Percentiles rank a stretch among this genome's conserved stretches.
These are phyloP conservation scores for Fringilla coelebs DNA, from an alignment of 2,797 vertebrate genomes.

Conservation along the genomic window DNA sequence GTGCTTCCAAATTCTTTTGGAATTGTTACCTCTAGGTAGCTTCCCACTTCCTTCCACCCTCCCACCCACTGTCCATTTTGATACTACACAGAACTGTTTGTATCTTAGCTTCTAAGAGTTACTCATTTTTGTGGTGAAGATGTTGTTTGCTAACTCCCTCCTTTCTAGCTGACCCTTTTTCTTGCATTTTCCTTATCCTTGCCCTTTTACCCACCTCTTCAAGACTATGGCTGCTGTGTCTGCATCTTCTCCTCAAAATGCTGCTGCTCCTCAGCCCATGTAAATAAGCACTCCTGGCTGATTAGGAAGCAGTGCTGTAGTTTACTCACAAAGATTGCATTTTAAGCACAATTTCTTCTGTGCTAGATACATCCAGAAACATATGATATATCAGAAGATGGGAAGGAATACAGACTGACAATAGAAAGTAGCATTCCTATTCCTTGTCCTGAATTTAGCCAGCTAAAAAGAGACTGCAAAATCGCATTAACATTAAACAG, in stretches of 20 bases:
- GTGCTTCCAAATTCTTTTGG: background rate
- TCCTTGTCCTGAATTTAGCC: slow-evolving; percentile 74
- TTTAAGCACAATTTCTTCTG: slow-evolving; percentile 8
- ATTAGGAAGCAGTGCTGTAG: background rate
- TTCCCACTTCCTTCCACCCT: background rate
- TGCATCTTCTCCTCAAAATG: background rate
- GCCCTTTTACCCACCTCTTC: background rate
- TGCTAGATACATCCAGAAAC: slow-evolving; percentile 80
- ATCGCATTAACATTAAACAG: slow-evolving; percentile 80
- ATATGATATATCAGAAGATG: slow-evolving; percentile 81
- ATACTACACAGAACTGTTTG: background rate
- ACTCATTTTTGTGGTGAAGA: background rate
- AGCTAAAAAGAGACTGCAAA: slow-evolving; percentile 74
- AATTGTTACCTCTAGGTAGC: background rate
- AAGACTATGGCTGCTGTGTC: background rate
- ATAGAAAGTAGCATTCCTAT: slow-evolving; percentile 86
- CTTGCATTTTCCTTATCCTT: background rate
- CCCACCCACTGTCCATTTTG: background rate
- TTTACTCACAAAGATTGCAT: background rate
- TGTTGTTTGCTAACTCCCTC: background rate
- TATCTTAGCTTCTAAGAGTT: background rate
- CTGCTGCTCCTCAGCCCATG: background rate
- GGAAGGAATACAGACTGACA: slow-evolving; percentile 76
- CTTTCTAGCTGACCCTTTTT: background rate
- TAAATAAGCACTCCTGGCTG: background rate